These are phyloP conservation scores for Sapayoa aenigma DNA, from an alignment of 2,113 vertebrate species.

Conservation along the genomic window DNA sequence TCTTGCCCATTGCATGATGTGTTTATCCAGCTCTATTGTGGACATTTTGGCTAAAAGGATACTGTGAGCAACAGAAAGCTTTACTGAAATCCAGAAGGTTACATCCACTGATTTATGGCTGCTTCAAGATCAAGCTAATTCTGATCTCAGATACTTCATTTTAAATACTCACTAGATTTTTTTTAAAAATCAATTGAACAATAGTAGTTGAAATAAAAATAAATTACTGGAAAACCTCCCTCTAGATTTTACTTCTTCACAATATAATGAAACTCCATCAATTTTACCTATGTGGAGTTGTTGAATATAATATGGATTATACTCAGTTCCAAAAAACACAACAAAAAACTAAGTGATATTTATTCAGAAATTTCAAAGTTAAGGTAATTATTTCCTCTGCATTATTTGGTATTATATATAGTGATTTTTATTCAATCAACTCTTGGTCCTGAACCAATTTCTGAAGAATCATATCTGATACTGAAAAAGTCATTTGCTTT, in stretches of 20 bases:
- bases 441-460: not conserved
- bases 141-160: not conserved
- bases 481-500: not conserved
- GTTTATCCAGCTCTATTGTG: not conserved
- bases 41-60: not conserved
- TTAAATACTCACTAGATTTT: not conserved
- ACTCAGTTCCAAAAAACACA: not conserved
- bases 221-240: not conserved
- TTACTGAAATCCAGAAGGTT: not conserved
- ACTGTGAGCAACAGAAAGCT: not conserved
- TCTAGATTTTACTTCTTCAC: not conserved
- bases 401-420: not conserved
- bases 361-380: not conserved
- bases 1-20: no score
- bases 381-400: not conserved
- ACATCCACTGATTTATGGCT: not conserved
- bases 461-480: not conserved
- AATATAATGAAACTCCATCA: not conserved
- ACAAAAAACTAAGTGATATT: not conserved
- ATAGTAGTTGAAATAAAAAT: not conserved
- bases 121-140: not conserved
- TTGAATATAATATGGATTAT: not conserved
- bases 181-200: not conserved
- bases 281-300: not conserved
- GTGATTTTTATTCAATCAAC: not conserved